Conservation (phyloP, 1,140 invertebrate species). For the Phymastichus coffea region DNA sequence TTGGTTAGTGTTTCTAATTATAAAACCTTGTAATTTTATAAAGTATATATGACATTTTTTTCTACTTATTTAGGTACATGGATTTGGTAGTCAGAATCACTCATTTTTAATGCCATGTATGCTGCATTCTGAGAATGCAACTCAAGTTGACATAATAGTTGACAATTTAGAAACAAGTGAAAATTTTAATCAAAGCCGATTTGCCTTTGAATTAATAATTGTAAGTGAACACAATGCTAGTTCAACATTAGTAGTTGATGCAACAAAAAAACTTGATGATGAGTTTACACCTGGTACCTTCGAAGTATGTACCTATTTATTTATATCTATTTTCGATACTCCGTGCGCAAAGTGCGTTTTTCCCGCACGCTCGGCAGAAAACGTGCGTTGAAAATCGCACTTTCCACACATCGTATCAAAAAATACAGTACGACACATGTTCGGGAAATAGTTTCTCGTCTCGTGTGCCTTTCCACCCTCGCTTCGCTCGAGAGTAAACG, state of each 20-base stretch:
- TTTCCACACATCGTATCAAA: no score
- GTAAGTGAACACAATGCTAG: slow-evolving; percentile 51
- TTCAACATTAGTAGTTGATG: slow-evolving; percentile 48
- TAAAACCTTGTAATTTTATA: background rate
- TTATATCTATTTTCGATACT: slow-evolving; percentile 22
- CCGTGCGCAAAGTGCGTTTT: no score
- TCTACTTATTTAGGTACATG: slow-evolving; percentile 53
- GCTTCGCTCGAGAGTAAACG: no score
- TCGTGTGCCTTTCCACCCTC: no score
- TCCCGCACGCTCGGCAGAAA: no score
- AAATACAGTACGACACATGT: no score
- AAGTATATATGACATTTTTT: background rate
- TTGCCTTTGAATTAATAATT: slow-evolving; percentile 61
- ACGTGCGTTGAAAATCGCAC: no score
- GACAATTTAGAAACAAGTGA: slow-evolving; percentile 56
- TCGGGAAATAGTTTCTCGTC: no score
- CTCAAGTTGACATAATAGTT: slow-evolving; percentile 63
- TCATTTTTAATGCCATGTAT: slow-evolving; percentile 61
- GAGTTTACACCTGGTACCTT: slow-evolving; percentile 74
- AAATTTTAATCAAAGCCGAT: slow-evolving; percentile 59
- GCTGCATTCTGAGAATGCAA: slow-evolving; percentile 65
- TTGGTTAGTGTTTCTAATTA: slow-evolving; percentile 36
- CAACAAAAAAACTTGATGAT: slow-evolving; percentile 66
- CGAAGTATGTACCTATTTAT: slow-evolving; percentile 54
- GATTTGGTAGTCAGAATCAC: slow-evolving; percentile 58